Percentiles rank a stretch among this genome's conserved stretches.
Conservation (phyloP, 2,888 invertebrate species). For the Metallyticus violacea region DNA sequence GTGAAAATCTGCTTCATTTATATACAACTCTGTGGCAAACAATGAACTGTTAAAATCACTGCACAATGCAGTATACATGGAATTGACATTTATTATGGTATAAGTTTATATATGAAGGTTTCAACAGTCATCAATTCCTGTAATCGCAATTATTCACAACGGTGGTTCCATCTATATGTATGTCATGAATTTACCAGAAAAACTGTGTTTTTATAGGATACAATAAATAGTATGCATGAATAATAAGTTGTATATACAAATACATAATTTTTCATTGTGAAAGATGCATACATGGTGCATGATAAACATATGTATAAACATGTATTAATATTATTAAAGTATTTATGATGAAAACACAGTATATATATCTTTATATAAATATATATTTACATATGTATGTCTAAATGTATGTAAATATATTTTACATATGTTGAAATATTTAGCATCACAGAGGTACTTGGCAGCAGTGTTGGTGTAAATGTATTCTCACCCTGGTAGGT, state of each 20-base stretch:
- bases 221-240: background rate
- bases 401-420: conserved; percentile 2
- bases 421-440: background rate
- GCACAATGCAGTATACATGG: background rate
- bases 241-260: background rate
- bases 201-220: background rate
- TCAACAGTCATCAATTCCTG: conserved; percentile 10
- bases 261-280: background rate
- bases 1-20: conserved; percentile 7
- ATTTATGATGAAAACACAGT: conserved; percentile 10
- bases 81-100: conserved; percentile 9
- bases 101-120: background rate
- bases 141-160: background rate
- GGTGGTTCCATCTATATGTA: background rate
- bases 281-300: background rate
- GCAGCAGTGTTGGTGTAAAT: conserved; percentile 9
- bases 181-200: background rate
- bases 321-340: conserved; percentile 7
- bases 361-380: conserved; percentile 11
- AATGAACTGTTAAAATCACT: background rate
- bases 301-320: conserved; percentile 9
- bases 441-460: conserved; percentile 19
- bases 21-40: conserved; percentile 5
- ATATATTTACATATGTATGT: background rate
- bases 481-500: background rate